Base-by-base conservation (phyloP, 2,113 vertebrate genomes). In the Scortum barcoo region DNA sequence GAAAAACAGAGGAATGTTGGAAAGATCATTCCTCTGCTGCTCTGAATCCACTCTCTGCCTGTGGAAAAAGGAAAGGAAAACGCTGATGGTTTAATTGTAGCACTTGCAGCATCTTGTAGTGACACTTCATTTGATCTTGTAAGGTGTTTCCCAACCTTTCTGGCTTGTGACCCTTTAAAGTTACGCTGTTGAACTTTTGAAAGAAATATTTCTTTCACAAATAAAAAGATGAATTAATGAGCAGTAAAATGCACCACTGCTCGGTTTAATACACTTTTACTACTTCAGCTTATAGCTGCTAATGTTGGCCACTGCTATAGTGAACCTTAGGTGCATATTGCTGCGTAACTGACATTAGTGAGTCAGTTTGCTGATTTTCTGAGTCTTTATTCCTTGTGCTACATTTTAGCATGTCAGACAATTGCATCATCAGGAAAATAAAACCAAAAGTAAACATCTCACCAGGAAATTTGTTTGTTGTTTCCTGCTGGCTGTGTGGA, bases 1-100 rank as follows among this genome's bases (percentile, higher is more conserved):
- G 88, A 91, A 93, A 94, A 92, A 93, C 89, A 90, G 86, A 89
- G 68, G 88, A 87, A 89, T 87, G 89, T 84, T 85, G 80, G 89
- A 83, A 78, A 51, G 66, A 80, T 83, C 75, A 58, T 74, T 86
- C 75, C 78, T 87, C 80, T 54, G 69, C 73, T 70, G 68, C 22
- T 30, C 53, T 61, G 24, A 81, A 65, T 78, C 38, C 4, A 28
- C 77, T 68, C 57, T 56, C 73, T 74, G 78, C 36, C 57, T 74
- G 48, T n/a, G 7, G 11, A 60, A 46, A 46, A 63, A n/a, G n/a
- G n/a, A 62, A n/a, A 83, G 42, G 60, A 67, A 80, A 69, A 54
- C 40, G 50, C 46, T 68, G 78, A 82, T 57, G 33, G 69, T 76
- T 86, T 85, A 80, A 89, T 83, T 85, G 75, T 38, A 56, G 50